Conservation (phyloP, 2,888 invertebrate species). For the Cephus pygmeus region DNA sequence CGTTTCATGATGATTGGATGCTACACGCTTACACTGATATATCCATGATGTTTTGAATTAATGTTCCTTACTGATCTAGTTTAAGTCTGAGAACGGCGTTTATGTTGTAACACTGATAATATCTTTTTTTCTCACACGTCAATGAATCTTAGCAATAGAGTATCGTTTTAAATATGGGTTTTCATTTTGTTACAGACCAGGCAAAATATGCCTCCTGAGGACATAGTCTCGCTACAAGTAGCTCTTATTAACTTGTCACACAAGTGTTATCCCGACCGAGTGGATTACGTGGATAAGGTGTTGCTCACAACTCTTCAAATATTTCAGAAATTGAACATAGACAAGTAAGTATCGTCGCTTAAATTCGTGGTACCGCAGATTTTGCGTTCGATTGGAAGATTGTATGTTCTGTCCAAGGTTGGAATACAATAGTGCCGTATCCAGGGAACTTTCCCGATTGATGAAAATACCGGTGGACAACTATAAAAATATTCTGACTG, state of each 20-base stretch:
- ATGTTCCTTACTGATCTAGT: slow-evolving; percentile 56
- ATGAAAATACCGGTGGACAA: slow-evolving; percentile 95
- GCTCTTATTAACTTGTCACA: slow-evolving; percentile 94
- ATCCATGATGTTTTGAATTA: slow-evolving; percentile 30
- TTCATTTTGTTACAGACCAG: slow-evolving; percentile 74
- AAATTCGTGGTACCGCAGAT: too few relatives aligned
- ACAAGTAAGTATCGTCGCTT: slow-evolving; percentile 71
- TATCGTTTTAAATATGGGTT: neutral
- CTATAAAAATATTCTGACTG: slow-evolving; percentile 90
- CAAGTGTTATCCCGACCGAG: slow-evolving; percentile 94
- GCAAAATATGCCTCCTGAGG: slow-evolving; percentile 94
- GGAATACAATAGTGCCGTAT: slow-evolving; percentile 84
- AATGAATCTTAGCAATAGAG: slow-evolving; percentile 24
- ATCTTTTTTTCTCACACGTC: slow-evolving; percentile 15
- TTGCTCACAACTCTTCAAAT: slow-evolving; percentile 90
- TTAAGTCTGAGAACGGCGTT: slow-evolving; percentile 58
- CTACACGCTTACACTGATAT: slow-evolving; percentile 38
- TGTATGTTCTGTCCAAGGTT: slow-evolving; percentile 68
- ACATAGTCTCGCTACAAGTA: slow-evolving; percentile 95
- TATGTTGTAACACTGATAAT: neutral
- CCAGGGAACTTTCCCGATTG: slow-evolving; percentile 92
- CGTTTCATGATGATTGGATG: slow-evolving; percentile 52
- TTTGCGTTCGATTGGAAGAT: too few relatives aligned
- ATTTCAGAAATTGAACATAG: slow-evolving; percentile 87
- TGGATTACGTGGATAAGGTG: slow-evolving; percentile 96